Evolutionary conservation across 1,140 invertebrate species (phyloP).

Genomic region (Solen grandis): DNA sequence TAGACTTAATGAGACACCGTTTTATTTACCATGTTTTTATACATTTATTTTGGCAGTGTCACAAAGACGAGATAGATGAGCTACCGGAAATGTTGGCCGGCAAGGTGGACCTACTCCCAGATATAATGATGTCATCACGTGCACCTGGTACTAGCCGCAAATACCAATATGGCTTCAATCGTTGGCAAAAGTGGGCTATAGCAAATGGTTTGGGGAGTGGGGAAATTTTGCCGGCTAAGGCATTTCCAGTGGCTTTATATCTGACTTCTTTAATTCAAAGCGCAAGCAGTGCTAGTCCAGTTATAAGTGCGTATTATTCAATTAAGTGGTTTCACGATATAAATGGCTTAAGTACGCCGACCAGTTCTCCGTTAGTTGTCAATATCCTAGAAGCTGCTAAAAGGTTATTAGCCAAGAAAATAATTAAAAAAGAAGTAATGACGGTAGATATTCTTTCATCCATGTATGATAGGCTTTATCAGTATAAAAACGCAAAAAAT

Average conservation of each 20-base stretch:
- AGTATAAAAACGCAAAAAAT: constrained; percentile 18
- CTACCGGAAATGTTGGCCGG: constrained; percentile 14
- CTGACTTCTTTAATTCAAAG: constrained; percentile 32
- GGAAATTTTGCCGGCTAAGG: constrained; percentile 25
- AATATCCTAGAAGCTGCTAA: constrained; percentile 35
- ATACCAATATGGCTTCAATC: background rate
- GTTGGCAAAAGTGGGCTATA: constrained; percentile 17
- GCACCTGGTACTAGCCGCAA: background rate
- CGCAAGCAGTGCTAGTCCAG: background rate
- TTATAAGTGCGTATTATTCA: constrained; percentile 21
- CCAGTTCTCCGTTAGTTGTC: constrained; percentile 9
- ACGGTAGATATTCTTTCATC: constrained; percentile 15
- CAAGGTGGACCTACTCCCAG: constrained; percentile 13
- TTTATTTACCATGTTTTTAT: too few relatives aligned
- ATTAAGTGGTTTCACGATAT: constrained; percentile 34
- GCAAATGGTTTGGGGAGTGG: constrained; percentile 15
- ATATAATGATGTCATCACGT: background rate
- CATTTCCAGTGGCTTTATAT: constrained; percentile 32
- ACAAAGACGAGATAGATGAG: background rate
- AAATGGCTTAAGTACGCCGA: constrained; percentile 7
- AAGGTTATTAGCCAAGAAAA: constrained; percentile 10
- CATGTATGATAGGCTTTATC: constrained; percentile 1
- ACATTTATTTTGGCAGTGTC: constrained; percentile 30
- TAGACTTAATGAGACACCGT: too few relatives aligned
- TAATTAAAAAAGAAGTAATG: constrained; percentile 44